phyloP scores from a whole-genome alignment of 2,797 vertebrate species.

The Pangasius krempfi region DNA sequence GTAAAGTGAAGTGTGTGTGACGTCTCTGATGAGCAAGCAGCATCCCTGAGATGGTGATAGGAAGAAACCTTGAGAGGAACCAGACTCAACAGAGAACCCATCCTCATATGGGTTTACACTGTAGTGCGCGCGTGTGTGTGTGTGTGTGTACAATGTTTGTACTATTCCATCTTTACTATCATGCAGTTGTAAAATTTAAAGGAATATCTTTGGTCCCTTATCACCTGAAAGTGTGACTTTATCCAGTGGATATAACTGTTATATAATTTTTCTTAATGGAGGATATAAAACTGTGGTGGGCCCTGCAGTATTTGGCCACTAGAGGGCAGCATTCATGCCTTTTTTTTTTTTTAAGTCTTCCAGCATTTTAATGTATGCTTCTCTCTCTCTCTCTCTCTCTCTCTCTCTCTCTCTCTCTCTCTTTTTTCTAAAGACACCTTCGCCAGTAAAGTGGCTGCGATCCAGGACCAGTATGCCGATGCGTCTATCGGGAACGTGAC shows the following conservation, averaged over 20 bases:
- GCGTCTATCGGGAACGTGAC: conserved; percentile 99
- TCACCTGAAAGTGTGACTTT: background rate
- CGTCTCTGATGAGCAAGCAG: too few species aligned
- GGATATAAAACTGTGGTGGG: background rate
- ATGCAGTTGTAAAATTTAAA: background rate
- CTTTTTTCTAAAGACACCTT: conserved; percentile 85
- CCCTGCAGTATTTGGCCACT: background rate
- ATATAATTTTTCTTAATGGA: background rate
- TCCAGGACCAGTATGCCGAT: conserved; percentile 96
- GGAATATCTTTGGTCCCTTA: background rate
- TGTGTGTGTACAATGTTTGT: too few species aligned
- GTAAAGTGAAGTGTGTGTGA: too few species aligned
- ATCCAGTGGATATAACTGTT: background rate
- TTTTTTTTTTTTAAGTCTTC: background rate
- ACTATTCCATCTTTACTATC: background rate
- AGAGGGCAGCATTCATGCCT: background rate
- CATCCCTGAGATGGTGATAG: too few species aligned
- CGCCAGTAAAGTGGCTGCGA: conserved; percentile 98
- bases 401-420: background rate
- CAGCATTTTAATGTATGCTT: background rate
- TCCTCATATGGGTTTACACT: too few species aligned
- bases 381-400: background rate
- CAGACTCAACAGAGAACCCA: too few species aligned
- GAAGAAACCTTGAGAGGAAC: too few species aligned
- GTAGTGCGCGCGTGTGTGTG: too few species aligned